phyloP scores from a whole-genome alignment of 2,888 invertebrate genomes.

The Chrysotoxum bicinctum region DNA sequence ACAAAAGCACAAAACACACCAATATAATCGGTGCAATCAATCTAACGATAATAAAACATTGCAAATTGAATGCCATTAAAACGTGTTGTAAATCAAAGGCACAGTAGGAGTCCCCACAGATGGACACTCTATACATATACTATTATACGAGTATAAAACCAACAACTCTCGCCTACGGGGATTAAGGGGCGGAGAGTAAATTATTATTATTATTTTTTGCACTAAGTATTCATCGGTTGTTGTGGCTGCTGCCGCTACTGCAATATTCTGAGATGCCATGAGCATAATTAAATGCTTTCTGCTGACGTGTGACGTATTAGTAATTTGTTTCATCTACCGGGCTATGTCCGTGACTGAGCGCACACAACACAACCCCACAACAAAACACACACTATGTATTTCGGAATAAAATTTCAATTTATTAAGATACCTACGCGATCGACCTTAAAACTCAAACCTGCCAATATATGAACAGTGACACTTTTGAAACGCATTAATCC shows the following conservation, averaged over 20 bases:
- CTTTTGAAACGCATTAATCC: slow-evolving; percentile 49
- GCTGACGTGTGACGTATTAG: slow-evolving; percentile 70
- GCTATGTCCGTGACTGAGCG: slow-evolving; percentile 36
- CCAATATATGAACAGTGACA: slow-evolving; percentile 48
- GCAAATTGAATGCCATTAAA: slow-evolving; percentile 71
- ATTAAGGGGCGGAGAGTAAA: slow-evolving; percentile 53
- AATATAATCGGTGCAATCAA: slow-evolving; percentile 70
- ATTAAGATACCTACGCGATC: slow-evolving; percentile 44
- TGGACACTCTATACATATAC: slow-evolving; percentile 49
- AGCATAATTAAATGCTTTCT: slow-evolving; percentile 70
- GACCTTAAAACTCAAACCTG: slow-evolving; percentile 57
- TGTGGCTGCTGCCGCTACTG: slow-evolving; percentile 57
- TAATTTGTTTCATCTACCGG: slow-evolving; percentile 59
- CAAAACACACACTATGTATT: slow-evolving; percentile 16
- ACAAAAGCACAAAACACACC: slow-evolving; percentile 57
- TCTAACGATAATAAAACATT: slow-evolving; percentile 68
- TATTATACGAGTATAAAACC: not conserved
- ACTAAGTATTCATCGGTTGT: slow-evolving; percentile 63
- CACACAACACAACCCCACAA: not conserved
- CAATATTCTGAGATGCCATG: slow-evolving; percentile 60
- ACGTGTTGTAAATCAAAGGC: slow-evolving; percentile 68
- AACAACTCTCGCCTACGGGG: not conserved
- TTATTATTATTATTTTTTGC: slow-evolving; percentile 52
- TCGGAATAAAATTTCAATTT: slow-evolving; percentile 48
- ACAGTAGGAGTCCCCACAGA: slow-evolving; percentile 65